Percentiles rank a stretch among this genome's conserved stretches.
Conservation (phyloP, 2,888 invertebrate genomes). For the Syrista parreyssii region DNA sequence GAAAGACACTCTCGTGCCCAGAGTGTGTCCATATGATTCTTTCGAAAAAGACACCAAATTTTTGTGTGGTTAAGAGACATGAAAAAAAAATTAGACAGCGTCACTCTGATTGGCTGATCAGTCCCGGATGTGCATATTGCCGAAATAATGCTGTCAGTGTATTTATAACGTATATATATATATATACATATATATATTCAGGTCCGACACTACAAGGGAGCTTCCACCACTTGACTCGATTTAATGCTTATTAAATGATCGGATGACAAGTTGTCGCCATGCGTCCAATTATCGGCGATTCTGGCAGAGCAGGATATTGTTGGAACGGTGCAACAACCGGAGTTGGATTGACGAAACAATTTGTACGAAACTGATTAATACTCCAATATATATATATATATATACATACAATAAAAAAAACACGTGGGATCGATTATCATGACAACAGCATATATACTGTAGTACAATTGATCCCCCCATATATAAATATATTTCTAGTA, state of each 20-base stretch:
- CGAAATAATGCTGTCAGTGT: background rate
- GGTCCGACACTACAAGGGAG: background rate
- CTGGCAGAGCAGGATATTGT: background rate
- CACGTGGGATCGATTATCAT: background rate
- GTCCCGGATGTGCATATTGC: background rate
- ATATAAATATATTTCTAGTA: background rate
- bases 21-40: background rate
- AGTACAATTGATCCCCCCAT: background rate
- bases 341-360: background rate
- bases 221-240: slow-evolving; percentile 42
- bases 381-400: background rate
- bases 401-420: background rate
- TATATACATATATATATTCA: background rate
- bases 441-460: background rate
- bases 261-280: slow-evolving; percentile 20
- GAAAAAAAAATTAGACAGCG: background rate
- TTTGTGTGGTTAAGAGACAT: background rate
- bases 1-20: background rate
- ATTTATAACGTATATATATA: background rate
- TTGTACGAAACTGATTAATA: background rate
- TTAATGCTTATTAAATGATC: slow-evolving; percentile 28
- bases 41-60: background rate
- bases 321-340: background rate
- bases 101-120: background rate
- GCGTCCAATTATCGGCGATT: slow-evolving; percentile 12